Percentiles rank a stretch among this genome's conserved stretches.
Conservation (phyloP, 2,113 vertebrate genomes). For the Athene noctua region DNA sequence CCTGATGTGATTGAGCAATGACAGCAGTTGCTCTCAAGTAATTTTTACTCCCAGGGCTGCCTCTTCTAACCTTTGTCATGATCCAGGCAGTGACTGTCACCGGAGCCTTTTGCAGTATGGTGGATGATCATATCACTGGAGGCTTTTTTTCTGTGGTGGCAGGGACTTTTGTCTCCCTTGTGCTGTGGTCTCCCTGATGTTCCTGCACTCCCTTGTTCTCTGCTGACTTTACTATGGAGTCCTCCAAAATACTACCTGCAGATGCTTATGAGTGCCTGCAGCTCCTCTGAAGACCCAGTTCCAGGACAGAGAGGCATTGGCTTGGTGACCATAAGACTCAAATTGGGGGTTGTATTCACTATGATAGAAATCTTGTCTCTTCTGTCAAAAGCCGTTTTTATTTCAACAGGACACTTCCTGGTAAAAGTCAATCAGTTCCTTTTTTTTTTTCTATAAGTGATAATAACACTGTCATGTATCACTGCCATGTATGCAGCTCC, state of each 20-base stretch:
- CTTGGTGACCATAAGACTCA: neutral
- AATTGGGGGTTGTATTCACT: neutral
- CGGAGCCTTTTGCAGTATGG: neutral
- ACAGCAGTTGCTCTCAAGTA: neutral
- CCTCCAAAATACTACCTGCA: neutral
- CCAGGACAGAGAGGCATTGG: neutral
- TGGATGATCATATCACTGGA: neutral
- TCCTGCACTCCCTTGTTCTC: rapidly evolving
- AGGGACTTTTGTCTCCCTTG: neutral
- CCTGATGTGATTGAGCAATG: neutral
- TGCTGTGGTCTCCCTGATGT: neutral
- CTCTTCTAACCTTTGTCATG: neutral
- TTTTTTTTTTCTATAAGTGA: neutral
- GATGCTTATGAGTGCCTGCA: neutral
- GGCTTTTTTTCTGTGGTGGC: neutral
- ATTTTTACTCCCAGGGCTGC: neutral
- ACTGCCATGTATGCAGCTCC: neutral
- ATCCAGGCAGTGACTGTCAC: neutral
- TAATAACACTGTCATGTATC: neutral
- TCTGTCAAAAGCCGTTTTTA: neutral
- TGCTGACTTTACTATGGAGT: neutral
- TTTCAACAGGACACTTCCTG: neutral
- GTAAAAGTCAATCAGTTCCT: neutral
- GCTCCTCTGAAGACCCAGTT: neutral
- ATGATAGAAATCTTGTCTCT: neutral